A percentile compares a stretch with the other conserved stretches of the same genome.
These are phyloP conservation scores for Phoxinus dragarum DNA, from an alignment of 2,797 vertebrate species.

Conservation along the genomic window DNA sequence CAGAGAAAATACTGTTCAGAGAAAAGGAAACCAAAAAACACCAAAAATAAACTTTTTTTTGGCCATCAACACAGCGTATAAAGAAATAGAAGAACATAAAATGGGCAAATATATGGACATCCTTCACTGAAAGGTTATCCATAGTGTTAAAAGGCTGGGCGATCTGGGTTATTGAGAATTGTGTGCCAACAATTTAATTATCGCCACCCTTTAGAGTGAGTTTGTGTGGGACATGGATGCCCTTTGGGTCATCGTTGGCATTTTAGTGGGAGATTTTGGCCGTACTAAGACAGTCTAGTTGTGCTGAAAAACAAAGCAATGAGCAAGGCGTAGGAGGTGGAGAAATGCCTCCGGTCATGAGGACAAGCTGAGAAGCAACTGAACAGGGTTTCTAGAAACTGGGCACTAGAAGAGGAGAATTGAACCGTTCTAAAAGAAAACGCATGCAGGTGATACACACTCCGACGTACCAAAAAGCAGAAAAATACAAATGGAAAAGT, in stretches of 20 bases:
- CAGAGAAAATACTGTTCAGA: constrained; percentile 83
- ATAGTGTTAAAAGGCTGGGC: constrained; percentile 50
- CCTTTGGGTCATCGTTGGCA: constrained; percentile 9
- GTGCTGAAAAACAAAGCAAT: constrained; percentile 6
- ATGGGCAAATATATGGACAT: constrained; percentile 54
- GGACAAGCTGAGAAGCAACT: constrained; percentile 6
- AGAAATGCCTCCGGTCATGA: constrained; percentile 16
- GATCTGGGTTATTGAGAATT: constrained; percentile 34
- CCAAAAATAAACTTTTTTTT: constrained; percentile 78
- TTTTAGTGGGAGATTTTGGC: constrained; percentile 19
- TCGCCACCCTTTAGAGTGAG: constrained; percentile 24
- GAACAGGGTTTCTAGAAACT: constrained; percentile 5
- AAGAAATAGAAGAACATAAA: constrained; percentile 66
- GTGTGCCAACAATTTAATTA: constrained; percentile 27
- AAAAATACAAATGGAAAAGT: background rate
- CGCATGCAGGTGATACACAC: constrained; percentile 1
- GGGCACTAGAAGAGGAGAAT: background rate
- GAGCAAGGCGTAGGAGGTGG: constrained; percentile 32
- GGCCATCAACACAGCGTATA: constrained; percentile 60
- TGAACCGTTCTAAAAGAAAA: background rate
- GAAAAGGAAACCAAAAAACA: constrained; percentile 69
- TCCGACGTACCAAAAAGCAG: background rate
- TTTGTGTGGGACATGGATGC: constrained; percentile 3
- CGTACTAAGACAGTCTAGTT: constrained; percentile 1
- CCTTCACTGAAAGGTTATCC: constrained; percentile 52